Percentiles rank a stretch among this genome's conserved stretches.
These are phyloP conservation scores for Halichoeres trimaculatus DNA, from an alignment of 2,113 vertebrate genomes.

Conservation along the genomic window DNA sequence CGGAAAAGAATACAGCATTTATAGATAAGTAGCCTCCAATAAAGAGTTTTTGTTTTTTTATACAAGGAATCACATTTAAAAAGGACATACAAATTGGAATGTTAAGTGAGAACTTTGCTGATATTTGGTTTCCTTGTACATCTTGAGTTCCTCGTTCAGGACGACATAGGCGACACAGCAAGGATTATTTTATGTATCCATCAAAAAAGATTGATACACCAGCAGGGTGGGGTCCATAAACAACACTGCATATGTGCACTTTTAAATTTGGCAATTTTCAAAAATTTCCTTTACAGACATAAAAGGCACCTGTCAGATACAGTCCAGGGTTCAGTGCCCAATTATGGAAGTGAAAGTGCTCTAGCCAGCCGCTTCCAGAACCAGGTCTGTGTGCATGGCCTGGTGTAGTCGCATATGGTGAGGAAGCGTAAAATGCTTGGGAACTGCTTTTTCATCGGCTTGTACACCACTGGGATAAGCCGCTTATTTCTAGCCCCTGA, in stretches of 20 bases:
- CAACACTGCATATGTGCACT: not conserved
- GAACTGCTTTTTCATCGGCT: conserved; percentile 90
- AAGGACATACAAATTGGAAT: not conserved
- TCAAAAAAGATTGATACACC: not conserved
- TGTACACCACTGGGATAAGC: conserved; percentile 95
- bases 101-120: conserved; percentile 27
- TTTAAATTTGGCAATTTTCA: conserved; percentile 2
- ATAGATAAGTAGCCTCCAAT: not conserved
- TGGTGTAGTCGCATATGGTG: conserved; percentile 95
- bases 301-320: conserved; percentile 21
- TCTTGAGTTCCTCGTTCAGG: not conserved
- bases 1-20: not conserved
- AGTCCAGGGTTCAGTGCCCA: not conserved
- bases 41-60: not conserved
- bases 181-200: not conserved
- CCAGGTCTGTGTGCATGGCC: conserved; percentile 92
- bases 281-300: not conserved
- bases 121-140: not conserved
- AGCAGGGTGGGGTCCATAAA: not conserved
- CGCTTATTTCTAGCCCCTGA: conserved; percentile 91
- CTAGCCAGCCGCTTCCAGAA: conserved; percentile 95
- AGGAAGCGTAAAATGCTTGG: conserved; percentile 96
- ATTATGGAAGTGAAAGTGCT: conserved; percentile 87
- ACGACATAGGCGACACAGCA: conserved; percentile 9
- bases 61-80: not conserved